Evolutionary conservation across 2,113 vertebrate genomes (phyloP).

Genomic region (Hyaena hyaena): DNA sequence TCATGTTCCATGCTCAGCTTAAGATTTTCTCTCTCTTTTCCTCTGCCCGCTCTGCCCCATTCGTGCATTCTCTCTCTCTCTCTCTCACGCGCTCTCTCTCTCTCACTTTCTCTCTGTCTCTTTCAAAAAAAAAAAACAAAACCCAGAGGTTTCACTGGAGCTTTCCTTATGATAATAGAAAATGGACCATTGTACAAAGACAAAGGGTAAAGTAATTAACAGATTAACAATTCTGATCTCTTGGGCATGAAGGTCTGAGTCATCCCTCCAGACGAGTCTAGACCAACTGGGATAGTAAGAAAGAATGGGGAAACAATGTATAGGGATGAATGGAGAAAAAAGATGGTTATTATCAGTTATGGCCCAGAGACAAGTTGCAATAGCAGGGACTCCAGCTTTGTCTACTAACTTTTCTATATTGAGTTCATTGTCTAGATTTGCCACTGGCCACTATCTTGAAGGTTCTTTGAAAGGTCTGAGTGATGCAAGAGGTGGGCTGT

Average conservation of each 20-base stretch:
- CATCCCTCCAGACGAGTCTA: neutral
- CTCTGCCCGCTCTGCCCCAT: no score
- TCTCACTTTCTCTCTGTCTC: no score
- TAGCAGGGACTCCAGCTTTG: neutral
- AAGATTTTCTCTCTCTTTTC: no score
- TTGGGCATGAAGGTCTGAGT: neutral
- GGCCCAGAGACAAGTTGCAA: neutral
- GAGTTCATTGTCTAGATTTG: neutral
- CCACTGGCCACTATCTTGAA: neutral
- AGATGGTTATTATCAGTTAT: neutral
- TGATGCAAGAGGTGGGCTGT: neutral
- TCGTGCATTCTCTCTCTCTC: no score
- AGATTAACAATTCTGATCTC: neutral
- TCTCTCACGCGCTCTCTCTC: no score
- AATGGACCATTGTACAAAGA: neutral
- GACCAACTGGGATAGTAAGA: neutral
- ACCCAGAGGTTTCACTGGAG: no score
- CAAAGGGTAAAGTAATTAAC: neutral
- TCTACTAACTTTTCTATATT: neutral
- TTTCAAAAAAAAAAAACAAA: no score
- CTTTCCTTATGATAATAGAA: neutral
- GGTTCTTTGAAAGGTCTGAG: neutral
- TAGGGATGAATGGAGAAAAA: neutral
- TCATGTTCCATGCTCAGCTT: no score
- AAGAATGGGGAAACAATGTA: neutral